Base-by-base conservation (phyloP, 2,888 invertebrate species). In the Conus canariensis region DNA sequence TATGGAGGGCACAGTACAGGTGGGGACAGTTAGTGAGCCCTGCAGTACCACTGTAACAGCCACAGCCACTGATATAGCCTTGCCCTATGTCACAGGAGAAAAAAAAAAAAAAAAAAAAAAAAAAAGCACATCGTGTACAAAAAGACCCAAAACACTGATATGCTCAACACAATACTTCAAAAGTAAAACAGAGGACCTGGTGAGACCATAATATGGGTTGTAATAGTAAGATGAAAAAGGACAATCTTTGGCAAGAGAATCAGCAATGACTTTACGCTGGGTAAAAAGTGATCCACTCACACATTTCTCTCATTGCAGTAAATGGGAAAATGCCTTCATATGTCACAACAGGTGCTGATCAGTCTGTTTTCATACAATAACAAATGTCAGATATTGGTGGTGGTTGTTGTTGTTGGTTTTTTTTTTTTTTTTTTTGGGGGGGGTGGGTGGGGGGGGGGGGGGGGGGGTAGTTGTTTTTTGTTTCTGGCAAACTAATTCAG, bases 1-100 rank as follows among this genome's bases (percentile, higher is more conserved):
- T 58, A 19, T 83, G 82, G n/a, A 56, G 56, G 6, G 12, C 56
- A 10, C 22, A 56, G 19, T 8, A 12, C 82, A 83, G 56, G 7
- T 10, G 58, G 56, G 58, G 22, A 58, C 56, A 58, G 19, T 58
- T 3, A 25, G 9, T 83, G 22, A 58, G 56, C 82, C 10, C 1
- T 19, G 58, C 56, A 58, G 7, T 58, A 56, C 9, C 19, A 19
- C 80, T 45, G 19, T 12, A 45, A 14, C 4, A 12, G 12, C 9
- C 9, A 80, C 60, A 60, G 14, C 19, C 70, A 83, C 58, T 9
- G 19, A 58, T 83, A 83, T 4, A 58, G 58, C 45, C 80, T 58
- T 83, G 82, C 82, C 82, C 82, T 83, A 83, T 83, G 10, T 83
- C 82, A 83, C 82, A 83, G 82, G 82, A 83, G 30, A 16, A 80